Evolutionary conservation across 2,797 vertebrate species (phyloP).

Genomic region (Gambelia wislizenii): DNA sequence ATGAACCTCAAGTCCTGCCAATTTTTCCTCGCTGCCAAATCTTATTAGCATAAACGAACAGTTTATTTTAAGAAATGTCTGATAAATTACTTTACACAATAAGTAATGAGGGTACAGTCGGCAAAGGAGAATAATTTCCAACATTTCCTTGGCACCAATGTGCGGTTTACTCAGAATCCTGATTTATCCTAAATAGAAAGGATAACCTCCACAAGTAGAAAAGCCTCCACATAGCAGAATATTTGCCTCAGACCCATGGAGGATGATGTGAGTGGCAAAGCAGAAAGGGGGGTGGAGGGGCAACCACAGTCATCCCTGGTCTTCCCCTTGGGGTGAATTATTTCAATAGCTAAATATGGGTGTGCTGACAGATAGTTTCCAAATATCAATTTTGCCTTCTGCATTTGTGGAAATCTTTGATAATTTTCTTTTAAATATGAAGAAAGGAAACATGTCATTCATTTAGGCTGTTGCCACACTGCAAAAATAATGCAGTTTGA

Average conservation of each 20-base stretch:
- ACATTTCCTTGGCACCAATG: conserved; percentile 80
- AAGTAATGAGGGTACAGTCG: conserved; percentile 87
- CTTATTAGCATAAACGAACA: conserved; percentile 87
- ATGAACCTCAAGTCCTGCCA: conserved; percentile 85
- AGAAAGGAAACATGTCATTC: too few relatives aligned
- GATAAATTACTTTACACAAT: conserved; percentile 88
- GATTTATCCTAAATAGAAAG: too few relatives aligned
- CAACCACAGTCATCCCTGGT: background rate
- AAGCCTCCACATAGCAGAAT: background rate
- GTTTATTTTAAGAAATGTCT: conserved; percentile 91
- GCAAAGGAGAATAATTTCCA: conserved; percentile 85
- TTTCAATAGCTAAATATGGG: background rate
- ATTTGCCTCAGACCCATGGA: background rate
- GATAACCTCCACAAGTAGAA: background rate
- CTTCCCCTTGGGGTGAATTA: background rate
- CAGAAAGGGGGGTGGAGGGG: too few relatives aligned
- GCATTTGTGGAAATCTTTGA: background rate
- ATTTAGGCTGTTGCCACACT: too few relatives aligned
- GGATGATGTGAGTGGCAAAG: background rate
- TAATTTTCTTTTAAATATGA: too few relatives aligned
- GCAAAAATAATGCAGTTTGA: too few relatives aligned
- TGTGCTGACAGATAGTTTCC: background rate
- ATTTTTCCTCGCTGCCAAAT: conserved; percentile 85
- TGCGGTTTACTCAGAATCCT: conserved; percentile 74
- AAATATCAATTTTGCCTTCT: accelerated